Conservation (phyloP, 2,888 invertebrate species). For the Byasa hedistus region DNA sequence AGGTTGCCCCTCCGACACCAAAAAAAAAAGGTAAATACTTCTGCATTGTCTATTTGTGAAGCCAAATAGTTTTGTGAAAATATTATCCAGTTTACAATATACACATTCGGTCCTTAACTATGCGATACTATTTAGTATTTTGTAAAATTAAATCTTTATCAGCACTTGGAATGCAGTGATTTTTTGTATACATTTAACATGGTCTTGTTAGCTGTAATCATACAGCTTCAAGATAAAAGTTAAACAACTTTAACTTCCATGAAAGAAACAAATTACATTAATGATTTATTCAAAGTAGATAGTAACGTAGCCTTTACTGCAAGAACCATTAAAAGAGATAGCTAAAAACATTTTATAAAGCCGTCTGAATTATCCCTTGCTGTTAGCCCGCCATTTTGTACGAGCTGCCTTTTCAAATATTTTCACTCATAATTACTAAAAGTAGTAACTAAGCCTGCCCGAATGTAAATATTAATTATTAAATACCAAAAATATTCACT, state of each 20-base stretch:
- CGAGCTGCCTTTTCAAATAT: neutral
- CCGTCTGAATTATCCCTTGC: slow-evolving; percentile 4
- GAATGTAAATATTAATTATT: too few species aligned
- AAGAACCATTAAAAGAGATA: neutral
- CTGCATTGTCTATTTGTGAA: too few species aligned
- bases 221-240: neutral
- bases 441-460: neutral
- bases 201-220: neutral
- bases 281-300: slow-evolving; percentile 9
- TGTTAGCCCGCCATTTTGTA: neutral
- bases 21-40: too few species aligned
- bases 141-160: neutral
- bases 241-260: neutral
- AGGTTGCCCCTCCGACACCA: too few species aligned
- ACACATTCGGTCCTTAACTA: too few species aligned
- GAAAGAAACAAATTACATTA: slow-evolving; percentile 13
- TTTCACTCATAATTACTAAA: slow-evolving; percentile 2
- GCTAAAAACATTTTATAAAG: slow-evolving; percentile 15
- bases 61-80: too few species aligned
- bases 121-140: too few species aligned
- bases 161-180: neutral
- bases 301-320: neutral
- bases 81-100: too few species aligned
- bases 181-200: neutral
- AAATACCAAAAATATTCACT: too few species aligned